Base-by-base conservation (phyloP, 2,888 invertebrate genomes). In the Norana najaformis region DNA sequence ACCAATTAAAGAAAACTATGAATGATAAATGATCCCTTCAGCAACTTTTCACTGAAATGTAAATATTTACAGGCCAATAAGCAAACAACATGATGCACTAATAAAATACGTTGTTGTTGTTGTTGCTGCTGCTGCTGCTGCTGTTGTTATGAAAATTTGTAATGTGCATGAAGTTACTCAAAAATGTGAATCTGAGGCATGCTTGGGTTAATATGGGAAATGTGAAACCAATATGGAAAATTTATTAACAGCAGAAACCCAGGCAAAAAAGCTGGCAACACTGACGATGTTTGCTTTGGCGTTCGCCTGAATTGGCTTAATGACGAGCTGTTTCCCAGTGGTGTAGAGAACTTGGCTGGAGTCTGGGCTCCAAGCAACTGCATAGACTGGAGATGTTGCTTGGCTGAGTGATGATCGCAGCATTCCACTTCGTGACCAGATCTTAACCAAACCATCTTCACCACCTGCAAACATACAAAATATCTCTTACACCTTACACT, bases 391-490 rank as follows among this genome's bases (percentile, higher is more conserved):
- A 90, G 96, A 93, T 92, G 97, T 97, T 90, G 97, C 97, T 92
- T 97, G 97, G 88, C 98, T 96, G 1, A 98, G 96, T 1, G 97
- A 97, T 0, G 98, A 98, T 3, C 99, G 96, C 30, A 99, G 96
- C 95, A 96, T 95, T 30, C 99, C 99, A 93, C 97, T 98, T 88
- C 98, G 96, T 0, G 99, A 99, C 99, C 99, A 99, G 91, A 99
- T 97, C 95, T 99, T 99, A 4, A 99, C 96, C 90, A 96, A 96
- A 3, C 99, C 99, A 95, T 99, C 99, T 96, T 99, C 99, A 0
- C 99, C 99, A 91, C 97, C 98, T 97, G 95, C 35, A 34, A 89
- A 88, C 30, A 5, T 47, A n/a, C 13, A 47, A 47, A 91, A 34
- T 18, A 35, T 14, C 20, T 83, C 35, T 23, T 53, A 83, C 18